Evolutionary conservation across 2,797 vertebrate species (phyloP).

Genomic region (Podarcis lilfordi): DNA sequence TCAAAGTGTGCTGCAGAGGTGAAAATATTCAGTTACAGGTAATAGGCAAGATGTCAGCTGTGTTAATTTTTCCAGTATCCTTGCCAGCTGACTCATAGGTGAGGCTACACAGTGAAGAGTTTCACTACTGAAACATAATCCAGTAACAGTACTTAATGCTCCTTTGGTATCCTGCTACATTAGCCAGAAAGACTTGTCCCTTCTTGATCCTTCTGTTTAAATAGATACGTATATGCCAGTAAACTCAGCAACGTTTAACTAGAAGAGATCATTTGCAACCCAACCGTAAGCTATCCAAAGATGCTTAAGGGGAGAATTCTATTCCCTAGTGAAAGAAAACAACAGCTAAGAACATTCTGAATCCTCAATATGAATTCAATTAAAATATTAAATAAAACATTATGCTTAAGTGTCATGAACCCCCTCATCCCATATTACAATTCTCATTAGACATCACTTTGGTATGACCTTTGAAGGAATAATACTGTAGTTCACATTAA

Average conservation of each 20-base stretch:
- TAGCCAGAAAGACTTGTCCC: slow-evolving; percentile 19
- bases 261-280: slow-evolving; percentile 16
- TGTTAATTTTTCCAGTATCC: slow-evolving; percentile 58
- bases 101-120: slow-evolving; percentile 65
- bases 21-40: slow-evolving; percentile 68
- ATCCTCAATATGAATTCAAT: neutral
- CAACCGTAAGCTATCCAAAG: neutral
- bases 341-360: neutral
- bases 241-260: neutral
- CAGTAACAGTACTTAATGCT: slow-evolving; percentile 46
- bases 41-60: slow-evolving; percentile 57
- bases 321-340: neutral
- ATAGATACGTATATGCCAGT: neutral
- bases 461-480: neutral
- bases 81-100: slow-evolving; percentile 71
- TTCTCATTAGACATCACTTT: neutral
- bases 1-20: slow-evolving; percentile 59
- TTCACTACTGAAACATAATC: slow-evolving; percentile 65
- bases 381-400: neutral
- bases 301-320: neutral
- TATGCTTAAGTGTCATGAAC: neutral
- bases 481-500: neutral
- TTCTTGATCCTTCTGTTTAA: slow-evolving; percentile 47
- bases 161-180: slow-evolving; percentile 37
- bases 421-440: neutral